Evolutionary conservation across 1,140 invertebrate species (phyloP), one percentile per base, ranked within the genome.

Genomic region (Hormaphis cornu): DNA sequence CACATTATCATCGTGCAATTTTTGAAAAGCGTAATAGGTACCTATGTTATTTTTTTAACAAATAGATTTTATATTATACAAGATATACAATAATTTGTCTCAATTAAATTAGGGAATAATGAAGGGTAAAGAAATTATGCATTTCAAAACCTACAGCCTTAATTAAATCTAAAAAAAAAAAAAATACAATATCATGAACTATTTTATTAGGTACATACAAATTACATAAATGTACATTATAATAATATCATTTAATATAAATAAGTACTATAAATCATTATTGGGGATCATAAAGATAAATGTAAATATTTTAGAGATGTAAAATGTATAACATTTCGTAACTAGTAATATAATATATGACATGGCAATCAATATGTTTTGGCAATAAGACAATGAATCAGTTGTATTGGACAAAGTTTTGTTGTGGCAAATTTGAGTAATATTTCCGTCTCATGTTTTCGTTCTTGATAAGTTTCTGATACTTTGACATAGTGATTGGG

Each of bases 361-460:
- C 54, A 58, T 24, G 54, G 54, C 35, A 58, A 58, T n/a, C n/a
- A n/a, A 37, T 8, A 24, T 24, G 9, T 40, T 58, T 24, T n/a
- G n/a, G n/a, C n/a, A 8, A 58, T 7, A 30, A 40, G 2, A n/a
- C 14, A 24, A 26, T 26, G 16, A 35, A 33, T 50, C 28, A 35
- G n/a, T 66, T 48, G 0, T 2, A 28, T 24, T 26, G 44, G 9
- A 24, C 10, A 2, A 10, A 14, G 40, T 50, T 66, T 66, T 50
- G 61, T 5, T 66, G 40, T n/a, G 40, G 44, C 5, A 50, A 22
- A 33, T 44, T 20, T 12, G 26, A 46, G 33, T 66, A 66, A 16
- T 50, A 66, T 33, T 66, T 66, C 28, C 61, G 44, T 22, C 61
- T 33, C 28, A 50, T 30, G n/a, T 66, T 66, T 44, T 66, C 61